Percentiles rank a stretch among this genome's conserved stretches.
phyloP scores from a whole-genome alignment of 2,113 vertebrate genomes.

The Pavo muticus region DNA sequence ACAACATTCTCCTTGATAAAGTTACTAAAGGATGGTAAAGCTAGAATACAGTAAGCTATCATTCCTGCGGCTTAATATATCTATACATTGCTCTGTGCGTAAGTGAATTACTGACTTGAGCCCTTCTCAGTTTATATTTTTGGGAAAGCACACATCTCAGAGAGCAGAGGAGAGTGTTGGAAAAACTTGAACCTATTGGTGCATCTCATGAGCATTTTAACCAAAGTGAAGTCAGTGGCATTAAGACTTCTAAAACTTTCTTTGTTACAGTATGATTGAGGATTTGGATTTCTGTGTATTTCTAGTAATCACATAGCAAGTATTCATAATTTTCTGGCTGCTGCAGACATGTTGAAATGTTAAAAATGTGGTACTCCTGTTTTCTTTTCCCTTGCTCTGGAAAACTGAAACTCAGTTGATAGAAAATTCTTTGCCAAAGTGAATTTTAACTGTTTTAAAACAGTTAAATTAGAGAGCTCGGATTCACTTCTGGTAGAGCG shows the following conservation, averaged over 20 bases:
- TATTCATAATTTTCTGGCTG: not conserved
- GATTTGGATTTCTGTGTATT: not conserved
- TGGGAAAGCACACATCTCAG: not conserved
- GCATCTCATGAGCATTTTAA: not conserved
- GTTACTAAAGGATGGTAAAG: not conserved
- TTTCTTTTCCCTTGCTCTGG: not conserved
- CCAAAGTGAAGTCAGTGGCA: not conserved
- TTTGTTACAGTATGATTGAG: not conserved
- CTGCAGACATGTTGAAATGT: not conserved
- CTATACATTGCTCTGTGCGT: not conserved
- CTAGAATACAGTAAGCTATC: not conserved
- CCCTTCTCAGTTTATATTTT: not conserved
- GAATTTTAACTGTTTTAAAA: not conserved
- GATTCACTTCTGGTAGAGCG: not conserved
- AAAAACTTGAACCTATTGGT: not conserved
- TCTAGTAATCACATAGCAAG: not conserved
- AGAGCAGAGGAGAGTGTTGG: not conserved
- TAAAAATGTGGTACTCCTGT: not conserved
- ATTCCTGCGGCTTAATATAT: not conserved
- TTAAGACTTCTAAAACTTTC: not conserved
- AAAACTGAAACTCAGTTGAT: not conserved
- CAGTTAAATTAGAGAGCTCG: not conserved
- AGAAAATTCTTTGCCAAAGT: not conserved
- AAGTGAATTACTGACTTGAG: not conserved
- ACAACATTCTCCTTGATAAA: not conserved